Evolutionary conservation across 2,888 invertebrate genomes (phyloP), one percentile per base, ranked within the genome.

Genomic region (Tenthredo livida): DNA sequence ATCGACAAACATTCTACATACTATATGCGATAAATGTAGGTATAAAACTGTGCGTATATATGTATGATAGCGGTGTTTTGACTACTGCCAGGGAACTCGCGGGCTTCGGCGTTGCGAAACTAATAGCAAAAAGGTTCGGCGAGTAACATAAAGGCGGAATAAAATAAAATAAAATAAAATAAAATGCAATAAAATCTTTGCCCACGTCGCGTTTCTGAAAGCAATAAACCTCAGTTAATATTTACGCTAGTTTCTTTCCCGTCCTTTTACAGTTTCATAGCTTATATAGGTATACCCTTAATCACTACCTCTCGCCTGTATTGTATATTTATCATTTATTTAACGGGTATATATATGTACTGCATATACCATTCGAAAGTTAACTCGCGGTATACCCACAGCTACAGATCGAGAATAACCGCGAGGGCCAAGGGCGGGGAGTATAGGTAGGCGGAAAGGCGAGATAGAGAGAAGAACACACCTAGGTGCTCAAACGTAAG

Each of bases 361-460:
- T n/a, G n/a, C n/a, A n/a, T n/a, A n/a, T 29, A 40, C 61, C 21
- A 61, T 80, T 80, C 61, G 80, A 80, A 80, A 80, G 80, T 61
- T 37, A n/a, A 17, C 33, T 54, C 33, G 50, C 33, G 50, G 58
- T 58, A 58, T 54, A 58, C 21, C 37, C 0, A 37, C 10, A 61
- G 78, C 15, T 21, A 33, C 21, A 80, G 47, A 50, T 80, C 29
- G 29, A 54, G 47, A 54, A 77, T 37, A 40, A 73, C 72, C 72
- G 21, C 72, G 40, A 73, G 72, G 54, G 77, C 50, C 50, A 77
- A 54, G 80, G 58, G 58, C 58, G 80, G 61, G 80, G 80, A 80
- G 61, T 58, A 21, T 58, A 21, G 50, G 67, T 25, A 73, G 72
- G 72, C 72, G 72, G 29, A 25, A 33, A 25, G n/a, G 5, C 40